Conservation (phyloP, 2,113 vertebrate genomes). For the Heliornis fulica region DNA sequence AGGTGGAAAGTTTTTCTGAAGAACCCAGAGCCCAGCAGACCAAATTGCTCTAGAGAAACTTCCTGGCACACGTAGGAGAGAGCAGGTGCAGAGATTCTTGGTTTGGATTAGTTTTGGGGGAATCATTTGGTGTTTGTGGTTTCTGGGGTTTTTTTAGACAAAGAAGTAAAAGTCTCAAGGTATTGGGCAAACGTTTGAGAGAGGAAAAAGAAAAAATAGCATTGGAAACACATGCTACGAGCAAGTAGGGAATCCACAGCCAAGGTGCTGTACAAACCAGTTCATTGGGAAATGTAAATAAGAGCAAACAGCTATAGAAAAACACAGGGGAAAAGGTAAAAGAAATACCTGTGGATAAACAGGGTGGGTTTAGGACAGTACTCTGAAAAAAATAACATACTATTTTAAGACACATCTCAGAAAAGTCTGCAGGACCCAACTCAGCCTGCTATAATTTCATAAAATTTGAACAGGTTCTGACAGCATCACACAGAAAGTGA, state of each 20-base stretch:
- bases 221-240: neutral
- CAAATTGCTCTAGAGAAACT: neutral
- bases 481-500: neutral
- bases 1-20: neutral
- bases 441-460: neutral
- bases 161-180: neutral
- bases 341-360: neutral
- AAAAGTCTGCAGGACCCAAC: neutral
- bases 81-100: neutral
- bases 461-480: neutral
- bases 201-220: neutral
- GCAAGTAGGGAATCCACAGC: neutral
- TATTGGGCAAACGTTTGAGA: neutral
- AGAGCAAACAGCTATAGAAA: neutral
- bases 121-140: fast-evolving
- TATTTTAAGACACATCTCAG: neutral
- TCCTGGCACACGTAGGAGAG: neutral
- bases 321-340: neutral
- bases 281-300: neutral
- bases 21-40: neutral
- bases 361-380: neutral
- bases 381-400: neutral
- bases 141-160: neutral
- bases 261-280: neutral
- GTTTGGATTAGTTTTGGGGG: neutral